Conservation (phyloP, 2,888 invertebrate species). For the Eilema sororculum region DNA sequence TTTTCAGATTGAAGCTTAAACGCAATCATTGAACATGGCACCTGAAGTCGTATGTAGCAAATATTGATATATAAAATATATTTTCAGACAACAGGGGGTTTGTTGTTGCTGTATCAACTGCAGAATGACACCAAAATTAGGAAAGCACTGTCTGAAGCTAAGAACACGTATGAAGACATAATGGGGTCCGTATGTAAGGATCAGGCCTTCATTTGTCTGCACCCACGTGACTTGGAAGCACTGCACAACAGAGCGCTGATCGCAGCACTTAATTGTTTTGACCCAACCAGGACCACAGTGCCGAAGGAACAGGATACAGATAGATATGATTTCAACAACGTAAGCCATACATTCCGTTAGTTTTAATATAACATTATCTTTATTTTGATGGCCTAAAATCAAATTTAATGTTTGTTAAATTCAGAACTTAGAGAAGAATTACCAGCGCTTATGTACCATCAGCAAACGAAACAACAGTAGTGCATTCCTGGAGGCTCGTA, state of each 20-base stretch:
- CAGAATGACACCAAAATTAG: constrained; percentile 54
- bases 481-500: constrained; percentile 21
- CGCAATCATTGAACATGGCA: too few relatives aligned
- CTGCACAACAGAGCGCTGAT: constrained; percentile 26
- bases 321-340: constrained; percentile 16
- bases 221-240: constrained; percentile 25
- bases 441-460: constrained; percentile 13
- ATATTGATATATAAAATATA: background rate
- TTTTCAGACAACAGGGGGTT: constrained; percentile 51
- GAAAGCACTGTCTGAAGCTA: constrained; percentile 36
- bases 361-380: background rate
- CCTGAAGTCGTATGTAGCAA: too few relatives aligned
- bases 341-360: background rate
- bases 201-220: constrained; percentile 42
- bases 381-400: background rate
- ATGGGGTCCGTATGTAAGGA: constrained; percentile 31
- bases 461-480: constrained; percentile 26
- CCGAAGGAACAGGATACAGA: constrained; percentile 27
- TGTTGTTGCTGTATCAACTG: constrained; percentile 38
- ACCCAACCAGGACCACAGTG: constrained; percentile 17
- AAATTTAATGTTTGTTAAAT: background rate
- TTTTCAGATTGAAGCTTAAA: background rate
- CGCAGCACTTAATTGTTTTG: constrained; percentile 27
- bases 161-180: constrained; percentile 43
- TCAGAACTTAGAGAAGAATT: constrained; percentile 20